phyloP scores from a whole-genome alignment of 2,888 invertebrate genomes.

The Brassicogethes aeneus region DNA sequence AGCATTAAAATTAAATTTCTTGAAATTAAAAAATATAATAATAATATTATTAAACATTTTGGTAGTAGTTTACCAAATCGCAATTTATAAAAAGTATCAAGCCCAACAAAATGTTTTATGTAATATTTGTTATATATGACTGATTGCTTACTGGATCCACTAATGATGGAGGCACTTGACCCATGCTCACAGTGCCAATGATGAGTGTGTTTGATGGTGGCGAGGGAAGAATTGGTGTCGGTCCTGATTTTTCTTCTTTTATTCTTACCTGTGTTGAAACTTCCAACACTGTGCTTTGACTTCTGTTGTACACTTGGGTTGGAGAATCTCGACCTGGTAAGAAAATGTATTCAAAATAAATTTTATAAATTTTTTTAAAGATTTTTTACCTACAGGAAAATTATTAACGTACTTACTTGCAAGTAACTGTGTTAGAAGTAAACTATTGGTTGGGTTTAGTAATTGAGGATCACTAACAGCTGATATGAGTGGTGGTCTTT shows the following conservation, averaged over 20 bases:
- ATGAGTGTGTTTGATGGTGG: slow-evolving; percentile 39
- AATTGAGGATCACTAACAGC: slow-evolving; percentile 71
- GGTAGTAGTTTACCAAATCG: too few relatives aligned
- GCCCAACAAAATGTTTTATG: too few relatives aligned
- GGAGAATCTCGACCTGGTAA: slow-evolving; percentile 20
- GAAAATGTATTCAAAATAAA: too few relatives aligned
- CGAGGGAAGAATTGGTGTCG: slow-evolving; percentile 45
- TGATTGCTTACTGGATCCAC: slow-evolving; percentile 9
- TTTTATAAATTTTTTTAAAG: not conserved
- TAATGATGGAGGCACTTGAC: slow-evolving; percentile 19
- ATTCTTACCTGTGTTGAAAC: slow-evolving; percentile 19
- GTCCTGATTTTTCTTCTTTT: slow-evolving; percentile 27
- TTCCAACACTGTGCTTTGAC: slow-evolving; percentile 17
- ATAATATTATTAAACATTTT: too few relatives aligned
- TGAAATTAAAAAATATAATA: too few relatives aligned
- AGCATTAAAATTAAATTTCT: too few relatives aligned
- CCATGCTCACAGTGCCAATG: slow-evolving; percentile 39
- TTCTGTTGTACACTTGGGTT: slow-evolving; percentile 18
- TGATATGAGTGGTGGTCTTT: slow-evolving; percentile 56
- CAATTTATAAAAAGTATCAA: too few relatives aligned
- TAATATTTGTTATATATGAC: too few relatives aligned
- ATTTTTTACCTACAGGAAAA: not conserved
- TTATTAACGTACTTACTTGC: slow-evolving; percentile 43
- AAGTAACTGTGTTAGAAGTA: slow-evolving; percentile 74
- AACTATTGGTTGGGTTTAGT: slow-evolving; percentile 48